phyloP scores from a whole-genome alignment of 2,797 vertebrate species.

The Megalops cyprinoides region DNA sequence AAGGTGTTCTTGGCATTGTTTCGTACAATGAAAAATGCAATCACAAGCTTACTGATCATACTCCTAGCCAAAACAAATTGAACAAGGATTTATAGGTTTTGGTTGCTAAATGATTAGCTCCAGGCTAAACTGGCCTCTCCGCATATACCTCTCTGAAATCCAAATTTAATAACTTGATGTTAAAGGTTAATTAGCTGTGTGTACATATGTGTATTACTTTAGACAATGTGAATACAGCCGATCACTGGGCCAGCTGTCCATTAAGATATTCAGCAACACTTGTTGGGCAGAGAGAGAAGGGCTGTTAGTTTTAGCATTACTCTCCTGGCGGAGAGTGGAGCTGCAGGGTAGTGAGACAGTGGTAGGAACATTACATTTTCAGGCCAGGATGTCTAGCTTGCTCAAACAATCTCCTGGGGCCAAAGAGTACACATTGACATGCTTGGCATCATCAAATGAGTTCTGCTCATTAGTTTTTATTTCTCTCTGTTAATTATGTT shows the following conservation, averaged over 20 bases:
- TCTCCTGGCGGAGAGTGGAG: no score
- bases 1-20: no score
- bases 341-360: background rate
- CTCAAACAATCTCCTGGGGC: background rate
- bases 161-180: background rate
- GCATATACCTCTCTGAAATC: background rate
- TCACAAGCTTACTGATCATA: no score
- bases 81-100: background rate
- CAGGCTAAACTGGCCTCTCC: background rate
- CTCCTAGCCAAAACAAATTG: no score
- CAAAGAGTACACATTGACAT: background rate
- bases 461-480: slow-evolving; percentile 10
- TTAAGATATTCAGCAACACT: background rate
- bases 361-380: background rate
- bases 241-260: background rate
- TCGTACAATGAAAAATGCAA: no score
- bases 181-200: background rate
- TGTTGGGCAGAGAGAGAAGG: background rate
- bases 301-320: background rate
- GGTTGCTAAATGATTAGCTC: slow-evolving; percentile 2
- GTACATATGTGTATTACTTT: background rate
- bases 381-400: background rate
- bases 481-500: background rate
- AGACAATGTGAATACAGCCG: background rate
- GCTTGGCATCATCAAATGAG: slow-evolving; percentile 10